Evolutionary conservation across 2,888 invertebrate genomes (phyloP), one percentile per base, ranked within the genome.

Genomic region (Protonemura montana): DNA sequence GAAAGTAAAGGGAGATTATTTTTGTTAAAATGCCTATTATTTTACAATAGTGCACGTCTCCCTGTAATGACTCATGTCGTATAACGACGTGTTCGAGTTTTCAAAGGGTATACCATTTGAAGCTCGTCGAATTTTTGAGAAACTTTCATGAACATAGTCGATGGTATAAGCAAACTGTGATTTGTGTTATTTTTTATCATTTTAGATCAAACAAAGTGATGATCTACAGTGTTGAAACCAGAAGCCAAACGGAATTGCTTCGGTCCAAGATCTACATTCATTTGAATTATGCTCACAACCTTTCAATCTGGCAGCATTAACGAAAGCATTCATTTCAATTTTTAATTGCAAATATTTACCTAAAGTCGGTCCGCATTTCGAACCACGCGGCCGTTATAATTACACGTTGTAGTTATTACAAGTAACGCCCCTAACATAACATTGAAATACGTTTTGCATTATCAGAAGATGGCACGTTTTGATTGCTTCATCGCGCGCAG

Each of bases 311-410:
- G 13, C 7, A 2, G 13, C 59, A 2, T 59, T 59, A 59, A 21
- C 59, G 59, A 59, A 59, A 10, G 21, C 21, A 59, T 21, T 59
- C n/a, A 78, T 78, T 81, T 29, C 0, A 30, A n/a, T n/a, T 81
- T 30, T 30, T 81, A 81, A 81, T 81, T 81, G n/a, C 29, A 81
- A 81, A 81, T 81, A 81, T 81, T 81, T 81, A 81, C 81, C 28
- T n/a, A 28, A 25, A 30, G 5, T 30, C 6, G n/a, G 81, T 29
- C 30, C 28, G 29, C 30, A 30, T 81, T 30, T 2, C 10, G 30
- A 5, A 81, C 26, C 28, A 0, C n/a, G 81, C 10, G 30, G n/a
- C 21, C 6, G 30, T 25, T 27, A 80, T 81, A 81, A 81, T 81
- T 81, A 81, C n/a, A 81, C n/a, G 81, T 28, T 81, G 30, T n/a